phyloP scores from a whole-genome alignment of 2,888 invertebrate species.

The Rhorus exstirpatorius region DNA sequence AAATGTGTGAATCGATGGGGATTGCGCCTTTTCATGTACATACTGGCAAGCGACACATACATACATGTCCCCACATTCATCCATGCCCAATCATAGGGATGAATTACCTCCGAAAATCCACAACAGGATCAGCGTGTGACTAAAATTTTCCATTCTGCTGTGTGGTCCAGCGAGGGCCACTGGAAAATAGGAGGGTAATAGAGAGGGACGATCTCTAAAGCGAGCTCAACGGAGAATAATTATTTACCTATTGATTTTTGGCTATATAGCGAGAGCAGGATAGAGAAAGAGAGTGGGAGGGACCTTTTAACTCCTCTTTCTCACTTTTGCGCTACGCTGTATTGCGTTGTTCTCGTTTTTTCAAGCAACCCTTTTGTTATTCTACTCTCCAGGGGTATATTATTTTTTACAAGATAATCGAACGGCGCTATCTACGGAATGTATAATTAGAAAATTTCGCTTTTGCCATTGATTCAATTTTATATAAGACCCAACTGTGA shows the following conservation, averaged over 20 bases:
- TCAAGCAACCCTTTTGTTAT: background rate
- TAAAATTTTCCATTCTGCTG: constrained; percentile 45
- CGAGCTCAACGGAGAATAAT: constrained; percentile 65
- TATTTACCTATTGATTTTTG: constrained; percentile 67
- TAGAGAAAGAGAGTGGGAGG: constrained; percentile 6
- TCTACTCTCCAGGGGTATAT: background rate
- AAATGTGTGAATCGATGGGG: background rate
- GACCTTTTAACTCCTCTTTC: constrained; percentile 28
- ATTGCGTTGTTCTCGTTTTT: constrained; percentile 6
- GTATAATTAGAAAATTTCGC: constrained; percentile 31
- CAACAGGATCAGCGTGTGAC: constrained; percentile 48
- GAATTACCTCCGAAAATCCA: constrained; percentile 41
- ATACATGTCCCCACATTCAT: background rate
- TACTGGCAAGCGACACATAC: constrained; percentile 1
- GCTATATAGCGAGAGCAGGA: constrained; percentile 2
- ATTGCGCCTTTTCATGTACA: background rate
- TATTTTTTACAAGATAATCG: constrained; percentile 17
- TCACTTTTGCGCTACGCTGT: constrained; percentile 24
- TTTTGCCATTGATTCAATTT: constrained; percentile 35
- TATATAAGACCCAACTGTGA: background rate
- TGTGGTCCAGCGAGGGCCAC: background rate
- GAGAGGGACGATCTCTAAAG: constrained; percentile 23
- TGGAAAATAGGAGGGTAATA: background rate
- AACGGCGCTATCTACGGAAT: background rate
- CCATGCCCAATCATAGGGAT: background rate